Evolutionary conservation across 2,888 invertebrate genomes (phyloP), one percentile per base, ranked within the genome.

Genomic region (Scelioninae gen. 2): DNA sequence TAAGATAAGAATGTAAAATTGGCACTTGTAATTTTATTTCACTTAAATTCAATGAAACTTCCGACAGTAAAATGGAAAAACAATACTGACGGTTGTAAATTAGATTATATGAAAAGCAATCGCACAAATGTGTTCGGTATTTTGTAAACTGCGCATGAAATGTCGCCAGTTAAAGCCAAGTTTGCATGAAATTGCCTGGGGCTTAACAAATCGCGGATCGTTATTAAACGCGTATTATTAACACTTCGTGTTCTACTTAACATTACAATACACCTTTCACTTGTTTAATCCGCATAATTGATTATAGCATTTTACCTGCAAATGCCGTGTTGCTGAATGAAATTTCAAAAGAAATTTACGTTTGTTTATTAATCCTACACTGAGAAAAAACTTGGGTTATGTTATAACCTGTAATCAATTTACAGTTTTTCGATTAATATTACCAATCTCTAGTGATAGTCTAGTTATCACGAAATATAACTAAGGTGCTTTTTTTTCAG

Each of bases 241-340:
- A 64, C 52, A 48, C 39, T 64, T 64, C 64, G 45, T 45, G 52
- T 53, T 45, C 53, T 25, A 64, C 35, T 43, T 45, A 52, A 25
- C 64, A 45, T 64, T 53, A 64, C 53, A 64, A 64, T 64, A 37
- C 64, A 37, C 64, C 64, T 64, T 64, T 64, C 64, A 53, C 64
- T 64, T 45, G 52, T 19, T 55, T 55, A 45, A 57, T 43, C 52
- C 41, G 52, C 43, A 63, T 53, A 53, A 53, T 64, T 53, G 45
- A 64, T 64, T 52, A 63, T 52, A 53, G 28, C 64, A 45, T 53
- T 64, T 45, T 15, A 57, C 7, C 45, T 6, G 43, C 43, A 39
- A 48, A 31, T 43, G 22, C n/a, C 18, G 16, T 10, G 39, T 37
- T 28, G 19, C 18, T 31, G 15, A 48, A 50, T 35, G n/a, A 33